phyloP scores from a whole-genome alignment of 92 coral and sea anemone genomes.

The Siderastrea radians region DNA sequence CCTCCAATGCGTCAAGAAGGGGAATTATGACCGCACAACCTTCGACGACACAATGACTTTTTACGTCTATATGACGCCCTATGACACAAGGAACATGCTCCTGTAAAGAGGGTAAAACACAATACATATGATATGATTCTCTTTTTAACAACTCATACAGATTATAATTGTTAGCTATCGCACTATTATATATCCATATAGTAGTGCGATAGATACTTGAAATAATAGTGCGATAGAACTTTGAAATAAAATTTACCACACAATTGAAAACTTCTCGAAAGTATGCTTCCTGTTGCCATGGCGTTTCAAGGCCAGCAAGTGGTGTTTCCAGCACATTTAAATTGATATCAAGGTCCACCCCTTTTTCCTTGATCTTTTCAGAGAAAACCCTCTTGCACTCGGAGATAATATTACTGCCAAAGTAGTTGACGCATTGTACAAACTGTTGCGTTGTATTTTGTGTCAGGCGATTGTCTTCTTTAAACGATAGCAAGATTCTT shows the following conservation, averaged over 20 bases:
- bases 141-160: too few relatives aligned
- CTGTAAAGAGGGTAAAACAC: neutral
- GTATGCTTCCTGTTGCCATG: neutral
- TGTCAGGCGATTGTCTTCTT: neutral
- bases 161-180: too few relatives aligned
- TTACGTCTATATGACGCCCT: neutral
- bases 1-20: neutral
- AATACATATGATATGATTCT: neutral
- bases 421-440: neutral
- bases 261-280: slow-evolving; percentile 4
- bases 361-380: neutral
- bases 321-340: neutral
- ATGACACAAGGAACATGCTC: neutral
- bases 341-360: neutral
- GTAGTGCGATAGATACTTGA: too few relatives aligned
- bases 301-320: slow-evolving; percentile 19
- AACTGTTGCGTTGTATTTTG: neutral
- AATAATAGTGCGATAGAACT: neutral
- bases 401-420: neutral
- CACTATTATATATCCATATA: too few relatives aligned
- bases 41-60: neutral
- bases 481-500: neutral
- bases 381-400: neutral
- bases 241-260: neutral
- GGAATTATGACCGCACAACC: neutral